Conservation (phyloP, 1,140 invertebrate genomes). For the Heliconius himera region DNA sequence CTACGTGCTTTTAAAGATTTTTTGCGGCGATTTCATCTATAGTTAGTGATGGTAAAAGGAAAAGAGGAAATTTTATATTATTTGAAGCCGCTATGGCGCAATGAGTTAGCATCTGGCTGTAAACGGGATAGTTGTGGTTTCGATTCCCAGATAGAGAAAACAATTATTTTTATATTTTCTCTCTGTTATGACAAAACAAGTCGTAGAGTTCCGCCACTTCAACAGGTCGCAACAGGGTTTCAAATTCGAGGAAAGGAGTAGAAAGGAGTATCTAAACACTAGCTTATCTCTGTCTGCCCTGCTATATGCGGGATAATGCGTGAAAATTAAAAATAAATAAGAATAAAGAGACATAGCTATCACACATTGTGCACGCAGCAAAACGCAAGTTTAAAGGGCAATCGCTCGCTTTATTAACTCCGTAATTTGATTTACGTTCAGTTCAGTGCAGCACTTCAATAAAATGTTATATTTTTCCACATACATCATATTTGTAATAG, state of each 20-base stretch:
- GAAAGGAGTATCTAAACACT: no score
- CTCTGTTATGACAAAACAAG: no score
- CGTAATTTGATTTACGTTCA: not conserved
- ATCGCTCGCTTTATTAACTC: not conserved
- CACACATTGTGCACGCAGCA: not conserved
- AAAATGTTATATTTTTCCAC: not conserved
- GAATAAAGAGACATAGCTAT: not conserved
- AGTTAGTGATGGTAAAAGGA: not conserved
- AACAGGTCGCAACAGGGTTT: no score
- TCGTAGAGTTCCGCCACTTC: no score
- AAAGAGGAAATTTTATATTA: not conserved
- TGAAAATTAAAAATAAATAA: not conserved
- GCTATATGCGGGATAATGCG: no score
- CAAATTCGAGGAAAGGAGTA: no score
- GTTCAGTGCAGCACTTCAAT: not conserved
- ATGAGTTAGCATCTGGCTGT: no score
- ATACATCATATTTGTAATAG: not conserved
- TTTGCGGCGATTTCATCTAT: not conserved
- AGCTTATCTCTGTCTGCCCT: no score
- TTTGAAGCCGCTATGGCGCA: no score
- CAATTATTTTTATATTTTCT: no score
- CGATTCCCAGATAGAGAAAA: no score
- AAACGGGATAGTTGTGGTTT: no score
- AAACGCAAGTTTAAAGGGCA: not conserved
- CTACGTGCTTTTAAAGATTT: constrained; percentile 12